Evolutionary conservation across 2,113 vertebrate genomes (phyloP).

Genomic region (Oncorhynchus kisutch): DNA sequence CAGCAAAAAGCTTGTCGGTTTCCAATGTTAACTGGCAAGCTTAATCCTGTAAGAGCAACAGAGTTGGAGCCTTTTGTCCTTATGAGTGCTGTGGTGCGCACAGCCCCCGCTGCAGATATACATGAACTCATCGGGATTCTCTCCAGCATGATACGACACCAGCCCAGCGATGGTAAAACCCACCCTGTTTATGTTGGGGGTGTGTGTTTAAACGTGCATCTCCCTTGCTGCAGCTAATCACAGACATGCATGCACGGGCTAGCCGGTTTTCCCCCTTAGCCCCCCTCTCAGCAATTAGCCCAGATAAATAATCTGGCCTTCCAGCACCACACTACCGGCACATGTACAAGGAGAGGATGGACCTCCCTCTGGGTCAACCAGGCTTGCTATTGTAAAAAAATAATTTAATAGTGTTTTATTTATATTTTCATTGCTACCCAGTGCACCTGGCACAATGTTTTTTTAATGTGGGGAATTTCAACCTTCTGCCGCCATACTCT

Average conservation of each 20-base stretch:
- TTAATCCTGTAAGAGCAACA: background rate
- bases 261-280: slow-evolving; percentile 8
- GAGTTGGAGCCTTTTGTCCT: too few relatives aligned
- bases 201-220: background rate
- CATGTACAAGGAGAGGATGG: slow-evolving; percentile 6
- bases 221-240: background rate
- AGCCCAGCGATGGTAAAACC: background rate
- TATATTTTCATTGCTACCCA: background rate
- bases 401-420: too few relatives aligned
- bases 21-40: background rate
- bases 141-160: background rate
- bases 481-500: background rate
- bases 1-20: background rate
- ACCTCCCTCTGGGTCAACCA: background rate
- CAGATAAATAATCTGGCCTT: slow-evolving; percentile 1
- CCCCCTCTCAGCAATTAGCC: background rate
- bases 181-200: background rate
- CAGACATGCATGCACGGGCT: slow-evolving; percentile 11
- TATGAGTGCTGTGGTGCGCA: background rate
- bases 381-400: background rate
- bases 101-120: background rate
- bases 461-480: background rate
- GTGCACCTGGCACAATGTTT: background rate
- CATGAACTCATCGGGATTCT: background rate
- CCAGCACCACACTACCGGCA: background rate